Percentiles rank a stretch among this genome's conserved stretches.
These are phyloP conservation scores for Osedax frankpressi DNA, from an alignment of 2,888 invertebrate genomes.

Conservation along the genomic window DNA sequence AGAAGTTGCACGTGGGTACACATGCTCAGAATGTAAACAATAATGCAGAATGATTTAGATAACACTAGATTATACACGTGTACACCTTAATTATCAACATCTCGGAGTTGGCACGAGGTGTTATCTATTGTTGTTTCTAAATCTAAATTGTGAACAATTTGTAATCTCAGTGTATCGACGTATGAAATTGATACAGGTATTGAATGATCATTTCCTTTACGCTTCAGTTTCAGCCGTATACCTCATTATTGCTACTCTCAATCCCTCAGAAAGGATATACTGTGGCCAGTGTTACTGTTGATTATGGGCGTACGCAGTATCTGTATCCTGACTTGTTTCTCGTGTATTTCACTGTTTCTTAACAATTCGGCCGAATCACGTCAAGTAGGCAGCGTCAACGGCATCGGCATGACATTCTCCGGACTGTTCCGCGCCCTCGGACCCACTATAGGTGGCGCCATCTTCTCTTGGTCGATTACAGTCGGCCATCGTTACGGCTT, in stretches of 20 bases:
- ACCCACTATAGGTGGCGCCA: conserved; percentile 35
- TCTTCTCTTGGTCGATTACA: conserved; percentile 38
- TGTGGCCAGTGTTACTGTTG: conserved; percentile 7
- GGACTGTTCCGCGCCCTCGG: conserved; percentile 36
- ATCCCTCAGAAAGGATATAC: not conserved
- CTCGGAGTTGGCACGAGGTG: too few species aligned
- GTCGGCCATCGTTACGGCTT: conserved; percentile 31
- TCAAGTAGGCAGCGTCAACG: conserved; percentile 36
- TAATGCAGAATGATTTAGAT: too few species aligned
- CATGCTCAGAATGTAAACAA: too few species aligned
- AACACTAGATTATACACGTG: too few species aligned
- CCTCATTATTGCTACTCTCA: not conserved
- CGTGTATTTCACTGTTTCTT: conserved; percentile 33
- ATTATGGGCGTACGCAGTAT: conserved; percentile 27
- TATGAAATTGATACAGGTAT: too few species aligned
- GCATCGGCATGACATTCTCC: conserved; percentile 37
- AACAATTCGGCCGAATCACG: conserved; percentile 36
- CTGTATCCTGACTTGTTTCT: conserved; percentile 32
- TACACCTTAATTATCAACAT: too few species aligned
- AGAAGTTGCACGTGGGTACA: too few species aligned
- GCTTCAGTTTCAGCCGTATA: too few species aligned
- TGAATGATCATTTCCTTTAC: too few species aligned
- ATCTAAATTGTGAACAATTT: too few species aligned
- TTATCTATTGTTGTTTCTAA: too few species aligned
- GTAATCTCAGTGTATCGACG: too few species aligned